Evolutionary conservation across 2,113 vertebrate species (phyloP).

Genomic region (Gambusia holbrooki): DNA sequence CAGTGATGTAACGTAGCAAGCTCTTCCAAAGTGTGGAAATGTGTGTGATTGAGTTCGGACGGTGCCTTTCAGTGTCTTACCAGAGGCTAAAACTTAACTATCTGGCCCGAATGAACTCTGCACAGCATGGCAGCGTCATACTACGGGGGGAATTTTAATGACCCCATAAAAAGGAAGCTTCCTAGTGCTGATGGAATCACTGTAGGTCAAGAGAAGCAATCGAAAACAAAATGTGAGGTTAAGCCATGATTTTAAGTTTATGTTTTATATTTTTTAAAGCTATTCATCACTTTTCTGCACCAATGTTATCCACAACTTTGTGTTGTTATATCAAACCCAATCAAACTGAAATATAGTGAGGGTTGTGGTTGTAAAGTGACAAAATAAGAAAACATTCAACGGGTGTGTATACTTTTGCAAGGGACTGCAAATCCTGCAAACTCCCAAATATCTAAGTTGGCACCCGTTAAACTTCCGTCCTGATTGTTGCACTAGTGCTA

Average conservation of each 20-base stretch:
- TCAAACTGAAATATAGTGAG: too few species aligned
- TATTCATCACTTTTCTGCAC: neutral
- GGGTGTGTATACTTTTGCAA: slow-evolving; percentile 4
- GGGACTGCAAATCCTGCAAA: slow-evolving; percentile 12
- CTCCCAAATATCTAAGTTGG: neutral
- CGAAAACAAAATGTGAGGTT: too few species aligned
- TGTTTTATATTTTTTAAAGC: too few species aligned
- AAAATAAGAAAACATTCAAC: neutral
- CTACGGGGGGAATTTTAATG: too few species aligned
- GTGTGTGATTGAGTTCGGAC: neutral
- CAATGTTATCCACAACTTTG: neutral
- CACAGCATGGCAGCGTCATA: too few species aligned
- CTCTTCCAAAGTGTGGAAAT: neutral
- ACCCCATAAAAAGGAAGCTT: too few species aligned
- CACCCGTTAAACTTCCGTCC: slow-evolving; percentile 4
- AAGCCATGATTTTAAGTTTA: too few species aligned
- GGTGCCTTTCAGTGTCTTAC: neutral
- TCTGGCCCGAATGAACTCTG: too few species aligned
- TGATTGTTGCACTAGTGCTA: slow-evolving; percentile 16
- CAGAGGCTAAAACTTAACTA: too few species aligned
- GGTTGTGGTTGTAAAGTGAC: neutral
- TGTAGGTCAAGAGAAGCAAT: too few species aligned
- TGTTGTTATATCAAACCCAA: neutral
- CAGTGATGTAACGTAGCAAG: neutral
- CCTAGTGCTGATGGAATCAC: too few species aligned